Conservation (phyloP, 1,140 invertebrate species). For the Oreohelix idahoensis region DNA sequence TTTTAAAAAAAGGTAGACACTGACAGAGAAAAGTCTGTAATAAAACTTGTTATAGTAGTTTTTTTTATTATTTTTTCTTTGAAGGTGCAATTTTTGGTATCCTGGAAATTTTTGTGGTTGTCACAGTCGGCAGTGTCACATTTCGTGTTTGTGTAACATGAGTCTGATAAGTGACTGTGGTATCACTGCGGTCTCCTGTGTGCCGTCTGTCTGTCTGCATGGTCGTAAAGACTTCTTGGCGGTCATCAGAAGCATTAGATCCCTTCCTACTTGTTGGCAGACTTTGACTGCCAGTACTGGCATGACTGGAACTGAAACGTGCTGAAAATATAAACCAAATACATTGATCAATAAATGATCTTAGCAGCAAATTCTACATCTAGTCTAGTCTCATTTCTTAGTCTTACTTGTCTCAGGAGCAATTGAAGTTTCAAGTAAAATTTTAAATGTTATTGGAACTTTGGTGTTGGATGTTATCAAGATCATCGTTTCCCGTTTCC, state of each 20-base stretch:
- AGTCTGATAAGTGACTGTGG: conserved; percentile 68
- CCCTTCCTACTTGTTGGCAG: conserved; percentile 90
- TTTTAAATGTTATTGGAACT: too few species aligned
- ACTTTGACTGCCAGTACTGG: conserved; percentile 79
- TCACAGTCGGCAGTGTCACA: conserved; percentile 48
- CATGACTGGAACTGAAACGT: conserved; percentile 64
- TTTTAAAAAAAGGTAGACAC: neutral
- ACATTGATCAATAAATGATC: too few species aligned
- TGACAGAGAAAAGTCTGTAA: neutral
- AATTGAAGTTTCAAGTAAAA: too few species aligned
- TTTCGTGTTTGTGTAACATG: conserved; percentile 60
- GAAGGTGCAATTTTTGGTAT: conserved; percentile 45
- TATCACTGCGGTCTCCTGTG: conserved; percentile 61
- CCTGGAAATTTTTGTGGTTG: conserved; percentile 44
- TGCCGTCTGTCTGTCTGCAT: conserved; percentile 62
- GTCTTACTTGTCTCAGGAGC: too few species aligned
- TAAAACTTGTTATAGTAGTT: neutral
- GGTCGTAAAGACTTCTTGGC: conserved; percentile 69
- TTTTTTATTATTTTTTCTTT: conserved; percentile 41
- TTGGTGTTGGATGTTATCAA: too few species aligned
- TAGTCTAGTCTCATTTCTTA: too few species aligned
- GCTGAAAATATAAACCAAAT: conserved; percentile 33
- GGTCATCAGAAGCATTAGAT: conserved; percentile 84
- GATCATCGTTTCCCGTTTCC: too few species aligned
- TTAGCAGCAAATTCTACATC: too few species aligned